A percentile compares a stretch with the other conserved stretches of the same genome.
phyloP scores from a whole-genome alignment of 1,140 invertebrate species.

The Drosophila pseudoananassae region DNA sequence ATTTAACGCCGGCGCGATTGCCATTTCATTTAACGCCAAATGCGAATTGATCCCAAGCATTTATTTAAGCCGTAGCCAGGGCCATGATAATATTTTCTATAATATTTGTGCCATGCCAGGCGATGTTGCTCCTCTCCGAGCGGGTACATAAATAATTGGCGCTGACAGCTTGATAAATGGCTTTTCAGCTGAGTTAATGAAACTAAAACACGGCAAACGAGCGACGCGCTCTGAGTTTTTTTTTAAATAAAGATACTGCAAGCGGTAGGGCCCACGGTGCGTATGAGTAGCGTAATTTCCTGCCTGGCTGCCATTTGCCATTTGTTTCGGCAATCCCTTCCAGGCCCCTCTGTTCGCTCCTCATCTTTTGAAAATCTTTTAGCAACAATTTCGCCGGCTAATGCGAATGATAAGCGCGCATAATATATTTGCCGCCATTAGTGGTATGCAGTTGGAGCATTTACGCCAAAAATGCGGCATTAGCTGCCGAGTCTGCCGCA shows the following conservation, averaged over 20 bases:
- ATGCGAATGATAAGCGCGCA: constrained; percentile 77
- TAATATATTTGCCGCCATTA: constrained; percentile 78
- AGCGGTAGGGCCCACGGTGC: constrained; percentile 52
- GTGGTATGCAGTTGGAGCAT: constrained; percentile 64
- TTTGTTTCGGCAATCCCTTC: constrained; percentile 27
- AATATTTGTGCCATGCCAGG: constrained; percentile 32
- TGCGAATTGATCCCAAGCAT: constrained; percentile 38
- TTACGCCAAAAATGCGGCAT: constrained; percentile 47
- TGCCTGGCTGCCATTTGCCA: constrained; percentile 52
- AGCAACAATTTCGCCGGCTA: constrained; percentile 70
- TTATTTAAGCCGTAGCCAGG: constrained; percentile 6
- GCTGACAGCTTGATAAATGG: constrained; percentile 79
- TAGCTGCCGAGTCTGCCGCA: background rate
- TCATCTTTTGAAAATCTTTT: constrained; percentile 57
- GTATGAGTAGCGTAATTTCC: constrained; percentile 77
- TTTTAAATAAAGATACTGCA: constrained; percentile 80
- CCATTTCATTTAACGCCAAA: constrained; percentile 45
- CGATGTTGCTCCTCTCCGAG: background rate
- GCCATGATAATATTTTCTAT: constrained; percentile 63
- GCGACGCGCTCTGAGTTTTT: constrained; percentile 36
- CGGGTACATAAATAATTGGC: constrained; percentile 69
- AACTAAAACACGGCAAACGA: constrained; percentile 72
- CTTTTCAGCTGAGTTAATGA: constrained; percentile 75
- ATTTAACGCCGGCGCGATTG: constrained; percentile 48
- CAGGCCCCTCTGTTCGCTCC: background rate